Percentiles rank a stretch among this genome's conserved stretches.
Evolutionary conservation across 92 coral and sea anemone genomes (phyloP).

Genomic region (Parazoanthus swiftii): DNA sequence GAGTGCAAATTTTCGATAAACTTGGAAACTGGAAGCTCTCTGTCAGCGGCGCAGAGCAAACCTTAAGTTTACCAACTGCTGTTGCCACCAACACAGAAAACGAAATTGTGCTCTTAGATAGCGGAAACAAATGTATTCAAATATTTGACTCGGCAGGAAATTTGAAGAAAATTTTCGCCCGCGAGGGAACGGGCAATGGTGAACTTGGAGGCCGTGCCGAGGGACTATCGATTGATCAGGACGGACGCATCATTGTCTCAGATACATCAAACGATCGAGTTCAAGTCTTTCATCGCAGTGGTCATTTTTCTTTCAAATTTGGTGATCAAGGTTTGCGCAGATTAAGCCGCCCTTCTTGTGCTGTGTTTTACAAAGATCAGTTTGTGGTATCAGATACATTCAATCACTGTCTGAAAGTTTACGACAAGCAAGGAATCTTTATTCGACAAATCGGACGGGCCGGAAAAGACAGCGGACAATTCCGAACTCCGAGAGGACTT

Average conservation of each 20-base stretch:
- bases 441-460: slow-evolving; percentile 57
- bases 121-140: slow-evolving; percentile 45
- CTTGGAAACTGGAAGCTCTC: slow-evolving; percentile 14
- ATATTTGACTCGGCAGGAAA: slow-evolving; percentile 48
- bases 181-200: slow-evolving; percentile 22
- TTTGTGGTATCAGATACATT: slow-evolving; percentile 70
- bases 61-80: slow-evolving; percentile 54
- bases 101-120: slow-evolving; percentile 54
- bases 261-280: slow-evolving; percentile 57
- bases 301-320: slow-evolving; percentile 55
- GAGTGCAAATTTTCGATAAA: slow-evolving; percentile 51
- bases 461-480: slow-evolving; percentile 61
- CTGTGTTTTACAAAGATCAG: slow-evolving; percentile 57
- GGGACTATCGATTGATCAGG: slow-evolving; percentile 61
- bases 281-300: slow-evolving; percentile 58
- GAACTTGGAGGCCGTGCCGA: slow-evolving; percentile 63
- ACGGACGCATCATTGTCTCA: slow-evolving; percentile 59
- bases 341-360: slow-evolving; percentile 58
- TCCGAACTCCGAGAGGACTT: slow-evolving; percentile 56
- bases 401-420: slow-evolving; percentile 67
- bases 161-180: slow-evolving; percentile 40
- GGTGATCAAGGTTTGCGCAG: slow-evolving; percentile 50
- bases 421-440: slow-evolving; percentile 57
- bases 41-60: slow-evolving; percentile 8
- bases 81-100: slow-evolving; percentile 49